Base-by-base conservation (phyloP, 2,797 vertebrate species). In the Sebastes paucispinis region DNA sequence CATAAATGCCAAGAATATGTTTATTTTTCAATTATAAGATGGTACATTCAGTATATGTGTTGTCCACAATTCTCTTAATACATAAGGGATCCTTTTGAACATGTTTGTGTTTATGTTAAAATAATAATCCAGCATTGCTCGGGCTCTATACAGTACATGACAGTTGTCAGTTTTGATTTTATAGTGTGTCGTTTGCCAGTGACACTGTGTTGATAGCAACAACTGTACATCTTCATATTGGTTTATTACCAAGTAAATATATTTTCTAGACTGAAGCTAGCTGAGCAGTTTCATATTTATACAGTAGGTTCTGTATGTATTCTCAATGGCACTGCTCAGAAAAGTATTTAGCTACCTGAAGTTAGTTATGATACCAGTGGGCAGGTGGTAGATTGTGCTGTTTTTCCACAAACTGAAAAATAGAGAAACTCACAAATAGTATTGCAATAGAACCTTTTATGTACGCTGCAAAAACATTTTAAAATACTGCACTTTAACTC, bases 401-500 rank as follows among this genome's bases (percentile, higher is more conserved):
- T 70, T 81, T 68, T 75, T 50, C 3, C 3, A 73, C n/a, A 43
- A 77, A 87, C 60, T 65, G 22, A 39, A 43, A 39, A 25, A 62
- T n/a, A 9, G 29, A 34, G 10, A n/a, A 47, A 11, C 39, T 66
- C 24, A 66, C 73, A 22, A 55, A 39, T 43, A 36, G 20, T 58
- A 54, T 73, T 76, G 50, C 4, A 63, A 43, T 55, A n/a, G 22
- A 25, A 31, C 31, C n/a, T 77, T 73, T 69, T 34, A 76, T 73
- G n/a, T 76, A 29, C 72, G 65, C 52, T 73, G 47, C 47, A 70
- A 81, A 82, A 81, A 82, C n/a, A 2, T 74, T 59, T 60, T 69
- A n/a, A 68, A 70, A 71, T 81, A 55, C 65, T 91, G 93, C 93
- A 93, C 92, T 94, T 93, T 91, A 92, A 67, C 59, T 52, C 8